Evolutionary conservation across 2,888 invertebrate species (phyloP).

Genomic region (Eristalis intricaria): DNA sequence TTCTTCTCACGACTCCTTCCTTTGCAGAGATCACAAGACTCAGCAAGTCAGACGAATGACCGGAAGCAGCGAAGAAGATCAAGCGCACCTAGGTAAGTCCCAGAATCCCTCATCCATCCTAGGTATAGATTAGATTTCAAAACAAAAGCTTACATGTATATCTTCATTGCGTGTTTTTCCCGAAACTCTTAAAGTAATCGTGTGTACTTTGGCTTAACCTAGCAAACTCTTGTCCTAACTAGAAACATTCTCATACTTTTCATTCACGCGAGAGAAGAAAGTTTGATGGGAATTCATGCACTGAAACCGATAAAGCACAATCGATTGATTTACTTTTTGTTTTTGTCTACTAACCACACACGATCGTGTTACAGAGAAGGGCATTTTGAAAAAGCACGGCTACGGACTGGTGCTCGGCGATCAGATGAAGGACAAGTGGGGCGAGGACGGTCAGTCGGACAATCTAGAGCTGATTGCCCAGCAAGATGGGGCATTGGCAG

Average conservation of each 20-base stretch:
- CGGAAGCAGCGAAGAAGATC: conserved; percentile 89
- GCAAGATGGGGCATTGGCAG: conserved; percentile 86
- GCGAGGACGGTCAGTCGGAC: conserved; percentile 87
- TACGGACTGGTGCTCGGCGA: conserved; percentile 88
- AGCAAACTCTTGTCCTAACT: conserved; percentile 34
- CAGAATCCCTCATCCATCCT: background rate
- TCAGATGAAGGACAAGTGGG: conserved; percentile 89
- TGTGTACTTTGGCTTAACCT: conserved; percentile 56
- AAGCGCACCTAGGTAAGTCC: conserved; percentile 87
- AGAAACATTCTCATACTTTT: conserved; percentile 32
- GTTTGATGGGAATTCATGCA: conserved; percentile 54
- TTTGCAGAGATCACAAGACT: conserved; percentile 89
- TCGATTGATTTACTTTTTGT: background rate
- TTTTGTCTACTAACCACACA: conserved; percentile 7
- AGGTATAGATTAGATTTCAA: background rate
- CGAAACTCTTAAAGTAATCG: conserved; percentile 34
- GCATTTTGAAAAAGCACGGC: conserved; percentile 93
- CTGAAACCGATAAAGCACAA: conserved; percentile 18
- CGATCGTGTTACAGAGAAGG: conserved; percentile 86
- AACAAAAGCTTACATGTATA: background rate
- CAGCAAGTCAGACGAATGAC: conserved; percentile 88
- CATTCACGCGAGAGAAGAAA: background rate
- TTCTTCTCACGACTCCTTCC: background rate
- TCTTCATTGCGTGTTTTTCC: conserved; percentile 64
- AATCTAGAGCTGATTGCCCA: conserved; percentile 86